Conservation (phyloP, 2,113 vertebrate species). For the Megaceryle torquata region DNA sequence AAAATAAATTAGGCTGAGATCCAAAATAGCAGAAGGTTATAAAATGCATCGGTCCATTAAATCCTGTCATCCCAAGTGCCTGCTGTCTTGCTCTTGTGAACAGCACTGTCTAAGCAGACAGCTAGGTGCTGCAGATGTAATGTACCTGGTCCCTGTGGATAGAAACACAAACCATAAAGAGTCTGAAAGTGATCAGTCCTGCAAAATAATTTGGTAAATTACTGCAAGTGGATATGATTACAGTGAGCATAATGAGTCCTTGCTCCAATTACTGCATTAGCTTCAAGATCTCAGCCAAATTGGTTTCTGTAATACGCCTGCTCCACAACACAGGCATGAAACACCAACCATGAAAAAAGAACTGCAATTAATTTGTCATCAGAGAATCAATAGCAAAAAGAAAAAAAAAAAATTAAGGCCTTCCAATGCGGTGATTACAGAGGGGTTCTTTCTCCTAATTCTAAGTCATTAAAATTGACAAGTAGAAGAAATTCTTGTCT, state of each 20-base stretch:
- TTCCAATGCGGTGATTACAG: neutral
- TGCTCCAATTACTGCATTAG: neutral
- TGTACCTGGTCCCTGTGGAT: accelerated
- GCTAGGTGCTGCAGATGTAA: neutral
- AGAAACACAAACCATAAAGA: neutral
- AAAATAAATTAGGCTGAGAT: neutral
- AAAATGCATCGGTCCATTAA: neutral
- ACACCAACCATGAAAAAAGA: neutral
- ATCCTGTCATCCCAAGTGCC: accelerated
- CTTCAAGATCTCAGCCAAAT: neutral
- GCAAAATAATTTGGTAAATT: neutral
- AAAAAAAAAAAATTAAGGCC: neutral
- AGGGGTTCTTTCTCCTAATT: no score
- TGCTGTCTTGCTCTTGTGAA: neutral
- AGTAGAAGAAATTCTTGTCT: neutral
- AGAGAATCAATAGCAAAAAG: neutral
- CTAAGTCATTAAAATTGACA: neutral
- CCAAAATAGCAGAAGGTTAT: neutral
- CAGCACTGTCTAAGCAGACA: accelerated
- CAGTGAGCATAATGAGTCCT: neutral
- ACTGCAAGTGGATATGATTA: neutral
- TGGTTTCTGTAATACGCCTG: neutral
- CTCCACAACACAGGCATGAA: neutral
- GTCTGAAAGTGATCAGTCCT: neutral
- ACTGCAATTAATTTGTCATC: neutral